These are phyloP conservation scores for Falco novaeseelandiae DNA, from an alignment of 2,797 vertebrate genomes.

Conservation along the genomic window DNA sequence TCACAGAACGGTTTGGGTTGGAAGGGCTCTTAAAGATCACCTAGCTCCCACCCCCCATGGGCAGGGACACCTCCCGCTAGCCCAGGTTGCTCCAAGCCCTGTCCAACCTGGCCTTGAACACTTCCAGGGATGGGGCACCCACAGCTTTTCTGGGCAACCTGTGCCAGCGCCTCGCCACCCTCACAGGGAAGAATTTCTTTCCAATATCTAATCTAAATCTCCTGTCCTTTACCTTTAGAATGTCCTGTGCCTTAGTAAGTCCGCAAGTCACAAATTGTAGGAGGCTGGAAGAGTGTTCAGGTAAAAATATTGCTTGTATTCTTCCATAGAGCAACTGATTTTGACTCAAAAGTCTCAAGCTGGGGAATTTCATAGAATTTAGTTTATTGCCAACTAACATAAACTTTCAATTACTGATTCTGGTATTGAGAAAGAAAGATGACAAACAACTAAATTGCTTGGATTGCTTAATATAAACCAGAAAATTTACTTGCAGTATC, in stretches of 20 bases:
- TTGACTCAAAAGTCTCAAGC: not conserved
- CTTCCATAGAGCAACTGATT: not conserved
- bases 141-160: too few species aligned
- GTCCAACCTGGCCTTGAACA: too few species aligned
- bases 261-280: not conserved
- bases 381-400: not conserved
- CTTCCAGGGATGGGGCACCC: too few species aligned
- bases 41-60: too few species aligned
- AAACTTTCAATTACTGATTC: not conserved
- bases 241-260: not conserved
- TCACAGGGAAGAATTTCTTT: too few species aligned
- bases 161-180: too few species aligned
- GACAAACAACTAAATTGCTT: not conserved
- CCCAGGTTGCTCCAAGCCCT: too few species aligned
- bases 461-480: not conserved
- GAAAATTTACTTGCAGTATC: not conserved
- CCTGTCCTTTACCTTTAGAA: too few species aligned
- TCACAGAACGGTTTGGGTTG: too few species aligned
- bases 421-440: not conserved
- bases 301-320: not conserved
- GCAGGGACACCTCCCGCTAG: too few species aligned
- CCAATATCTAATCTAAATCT: too few species aligned
- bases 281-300: not conserved
- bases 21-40: too few species aligned
- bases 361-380: not conserved